These are phyloP conservation scores for Melanostigma gelatinosum DNA, from an alignment of 2,113 vertebrate genomes.

Conservation along the genomic window DNA sequence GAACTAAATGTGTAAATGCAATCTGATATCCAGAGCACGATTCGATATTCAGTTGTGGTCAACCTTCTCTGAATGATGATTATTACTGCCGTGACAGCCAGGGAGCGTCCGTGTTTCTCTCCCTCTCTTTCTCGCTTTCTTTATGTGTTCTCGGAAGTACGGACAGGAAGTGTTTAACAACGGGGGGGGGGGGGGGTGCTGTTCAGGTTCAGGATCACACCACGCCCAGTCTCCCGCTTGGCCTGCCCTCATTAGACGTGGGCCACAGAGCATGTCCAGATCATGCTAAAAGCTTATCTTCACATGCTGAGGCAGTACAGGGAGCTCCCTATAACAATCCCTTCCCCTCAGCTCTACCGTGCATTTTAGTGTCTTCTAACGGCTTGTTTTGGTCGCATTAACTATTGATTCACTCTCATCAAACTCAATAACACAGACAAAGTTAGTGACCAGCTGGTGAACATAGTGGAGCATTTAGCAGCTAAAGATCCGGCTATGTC, in stretches of 20 bases:
- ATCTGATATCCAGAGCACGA: background rate
- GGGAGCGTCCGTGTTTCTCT: background rate
- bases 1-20: background rate
- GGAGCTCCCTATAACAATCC: background rate
- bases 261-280: conserved; percentile 58
- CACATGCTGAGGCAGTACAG: conserved; percentile 41
- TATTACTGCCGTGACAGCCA: conserved; percentile 3
- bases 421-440: background rate
- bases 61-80: background rate
- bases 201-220: conserved; percentile 26
- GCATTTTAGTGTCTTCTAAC: background rate
- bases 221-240: conserved; percentile 13
- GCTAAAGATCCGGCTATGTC: background rate
- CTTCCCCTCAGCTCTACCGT: background rate
- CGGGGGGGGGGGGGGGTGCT: too few species aligned
- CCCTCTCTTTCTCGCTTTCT: background rate
- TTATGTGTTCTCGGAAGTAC: background rate
- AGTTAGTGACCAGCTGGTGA: background rate
- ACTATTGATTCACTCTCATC: background rate
- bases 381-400: background rate
- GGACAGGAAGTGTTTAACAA: conserved; percentile 8
- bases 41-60: background rate
- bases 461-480: background rate
- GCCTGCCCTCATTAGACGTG: conserved; percentile 62
- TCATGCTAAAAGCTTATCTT: conserved; percentile 66